phyloP scores from a whole-genome alignment of 2,888 invertebrate genomes.

The Notocelia uddmanniana region DNA sequence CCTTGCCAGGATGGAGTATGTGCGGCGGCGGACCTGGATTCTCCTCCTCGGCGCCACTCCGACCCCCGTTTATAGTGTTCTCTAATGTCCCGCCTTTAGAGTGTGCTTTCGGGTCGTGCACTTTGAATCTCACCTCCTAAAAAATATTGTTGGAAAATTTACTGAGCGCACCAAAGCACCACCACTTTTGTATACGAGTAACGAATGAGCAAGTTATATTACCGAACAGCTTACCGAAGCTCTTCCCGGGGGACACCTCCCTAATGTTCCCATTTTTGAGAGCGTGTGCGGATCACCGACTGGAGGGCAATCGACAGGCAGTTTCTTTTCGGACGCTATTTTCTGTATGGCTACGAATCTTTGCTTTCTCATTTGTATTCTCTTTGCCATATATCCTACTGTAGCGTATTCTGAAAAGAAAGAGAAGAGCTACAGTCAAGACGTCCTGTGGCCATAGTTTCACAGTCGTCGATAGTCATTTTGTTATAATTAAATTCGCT shows the following conservation, averaged over 20 bases:
- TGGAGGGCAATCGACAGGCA: slow-evolving; percentile 92
- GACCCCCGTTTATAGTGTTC: slow-evolving; percentile 94
- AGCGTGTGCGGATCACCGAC: slow-evolving; percentile 89
- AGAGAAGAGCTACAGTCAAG: slow-evolving; percentile 55
- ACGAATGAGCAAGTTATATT: slow-evolving; percentile 51
- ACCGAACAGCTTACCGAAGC: slow-evolving; percentile 81
- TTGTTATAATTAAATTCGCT: not conserved
- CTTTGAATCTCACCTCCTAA: slow-evolving; percentile 98
- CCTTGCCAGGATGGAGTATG: slow-evolving; percentile 94
- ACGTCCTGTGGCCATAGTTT: slow-evolving; percentile 8
- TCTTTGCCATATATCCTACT: slow-evolving; percentile 98
- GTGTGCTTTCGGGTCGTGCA: slow-evolving; percentile 97
- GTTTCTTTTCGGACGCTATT: slow-evolving; percentile 96
- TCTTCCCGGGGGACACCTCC: slow-evolving; percentile 84
- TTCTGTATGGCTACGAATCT: slow-evolving; percentile 96
- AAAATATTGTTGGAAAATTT: slow-evolving; percentile 51
- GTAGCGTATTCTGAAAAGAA: slow-evolving; percentile 96
- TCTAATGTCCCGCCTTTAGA: slow-evolving; percentile 96
- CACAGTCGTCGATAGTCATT: not conserved
- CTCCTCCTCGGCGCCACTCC: slow-evolving; percentile 88
- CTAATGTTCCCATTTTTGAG: slow-evolving; percentile 92
- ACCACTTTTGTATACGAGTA: slow-evolving; percentile 16
- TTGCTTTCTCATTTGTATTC: slow-evolving; percentile 98
- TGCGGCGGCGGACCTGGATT: slow-evolving; percentile 89
- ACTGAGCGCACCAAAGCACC: slow-evolving; percentile 10